phyloP scores from a whole-genome alignment of 2,888 invertebrate species.

The Minunthozetes semirufus region DNA sequence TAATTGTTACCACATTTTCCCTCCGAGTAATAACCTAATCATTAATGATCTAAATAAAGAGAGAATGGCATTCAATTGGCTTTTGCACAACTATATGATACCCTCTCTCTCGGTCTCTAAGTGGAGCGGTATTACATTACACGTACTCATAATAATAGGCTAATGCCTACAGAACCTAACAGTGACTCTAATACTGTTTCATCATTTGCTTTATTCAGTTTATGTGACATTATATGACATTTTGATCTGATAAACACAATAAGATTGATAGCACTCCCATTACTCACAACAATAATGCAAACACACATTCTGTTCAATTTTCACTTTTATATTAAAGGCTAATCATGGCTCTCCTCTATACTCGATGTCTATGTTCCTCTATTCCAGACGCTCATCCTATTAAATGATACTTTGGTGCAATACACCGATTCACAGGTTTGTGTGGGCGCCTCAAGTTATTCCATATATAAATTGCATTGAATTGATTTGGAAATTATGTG shows the following conservation, averaged over 20 bases:
- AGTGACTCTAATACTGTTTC: conserved; percentile 13
- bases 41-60: background rate
- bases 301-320: background rate
- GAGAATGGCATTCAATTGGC: background rate
- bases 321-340: conserved; percentile 12
- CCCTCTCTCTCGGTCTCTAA: background rate
- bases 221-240: conserved; percentile 11
- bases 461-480: no score
- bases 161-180: background rate
- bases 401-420: conserved; percentile 5
- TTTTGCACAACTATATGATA: background rate
- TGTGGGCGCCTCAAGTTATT: no score
- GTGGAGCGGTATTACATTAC: conserved; percentile 8
- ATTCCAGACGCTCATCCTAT: background rate
- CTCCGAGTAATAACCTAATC: conserved; percentile 2
- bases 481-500: no score
- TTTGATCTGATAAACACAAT: conserved; percentile 17
- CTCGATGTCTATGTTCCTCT: background rate
- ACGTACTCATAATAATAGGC: conserved; percentile 9
- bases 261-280: background rate
- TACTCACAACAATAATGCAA: background rate
- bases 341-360: background rate
- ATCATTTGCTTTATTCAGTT: background rate
- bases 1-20: conserved; percentile 17
- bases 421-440: background rate